Conservation (phyloP, 2,888 invertebrate species). For the Melieria crassipennis region DNA sequence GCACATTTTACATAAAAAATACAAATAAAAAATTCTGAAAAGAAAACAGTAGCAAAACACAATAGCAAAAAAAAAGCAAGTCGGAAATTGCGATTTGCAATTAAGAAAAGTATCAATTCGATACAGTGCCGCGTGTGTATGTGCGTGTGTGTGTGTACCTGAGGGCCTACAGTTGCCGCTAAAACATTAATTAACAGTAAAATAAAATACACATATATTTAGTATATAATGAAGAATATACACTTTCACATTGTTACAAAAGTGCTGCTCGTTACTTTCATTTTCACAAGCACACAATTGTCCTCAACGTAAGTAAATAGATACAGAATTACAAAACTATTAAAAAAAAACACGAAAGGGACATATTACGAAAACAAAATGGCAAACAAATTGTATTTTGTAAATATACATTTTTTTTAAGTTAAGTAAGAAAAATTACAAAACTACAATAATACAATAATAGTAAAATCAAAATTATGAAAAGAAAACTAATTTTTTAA, state of each 20-base stretch:
- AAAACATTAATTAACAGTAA: conserved; percentile 1
- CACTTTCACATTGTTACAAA: conserved; percentile 45
- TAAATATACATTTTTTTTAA: neutral
- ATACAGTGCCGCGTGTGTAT: neutral
- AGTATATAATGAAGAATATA: conserved; percentile 45
- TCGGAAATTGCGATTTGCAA: neutral
- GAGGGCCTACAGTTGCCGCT: neutral
- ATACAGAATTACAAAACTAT: neutral
- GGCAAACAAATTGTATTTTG: neutral
- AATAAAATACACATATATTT: conserved; percentile 27
- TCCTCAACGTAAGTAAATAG: conserved; percentile 51
- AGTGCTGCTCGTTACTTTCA: conserved; percentile 50
- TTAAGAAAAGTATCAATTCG: neutral
- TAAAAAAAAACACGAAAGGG: neutral
- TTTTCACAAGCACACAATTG: conserved; percentile 45
- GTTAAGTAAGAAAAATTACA: neutral
- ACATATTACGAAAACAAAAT: neutral
- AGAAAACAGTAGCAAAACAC: neutral
- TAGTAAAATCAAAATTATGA: neutral
- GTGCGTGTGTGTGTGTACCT: neutral
- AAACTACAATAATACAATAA: neutral
- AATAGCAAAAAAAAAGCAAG: neutral
- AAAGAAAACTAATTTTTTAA: neutral
- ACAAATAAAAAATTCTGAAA: neutral
- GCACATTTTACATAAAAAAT: too few species aligned